Percentiles rank a stretch among this genome's conserved stretches.
Conservation (phyloP, 2,113 vertebrate species). For the Dolichotis patagonum region DNA sequence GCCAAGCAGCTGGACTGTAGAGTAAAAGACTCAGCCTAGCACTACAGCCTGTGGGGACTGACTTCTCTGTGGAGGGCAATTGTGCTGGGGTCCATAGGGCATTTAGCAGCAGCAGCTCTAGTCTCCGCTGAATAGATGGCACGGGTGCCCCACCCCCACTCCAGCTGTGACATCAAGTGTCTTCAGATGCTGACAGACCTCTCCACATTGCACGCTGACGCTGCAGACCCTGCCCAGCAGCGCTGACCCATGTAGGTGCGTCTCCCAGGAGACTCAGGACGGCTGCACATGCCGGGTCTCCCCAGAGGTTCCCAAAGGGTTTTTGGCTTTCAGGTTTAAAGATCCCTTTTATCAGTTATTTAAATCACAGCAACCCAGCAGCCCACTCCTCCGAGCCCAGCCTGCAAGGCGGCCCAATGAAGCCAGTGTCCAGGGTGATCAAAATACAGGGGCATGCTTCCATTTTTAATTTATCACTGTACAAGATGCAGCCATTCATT, state of each 20-base stretch:
- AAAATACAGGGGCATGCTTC: not conserved
- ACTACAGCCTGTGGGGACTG: not conserved
- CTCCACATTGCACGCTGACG: too few relatives aligned
- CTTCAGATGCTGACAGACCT: not conserved
- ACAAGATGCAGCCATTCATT: not conserved
- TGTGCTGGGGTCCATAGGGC: not conserved
- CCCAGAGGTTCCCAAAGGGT: not conserved
- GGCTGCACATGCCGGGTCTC: not conserved
- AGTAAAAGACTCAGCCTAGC: not conserved
- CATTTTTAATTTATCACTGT: not conserved
- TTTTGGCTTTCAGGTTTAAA: not conserved
- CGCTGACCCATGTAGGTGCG: rapidly evolving
- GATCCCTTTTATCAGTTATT: not conserved
- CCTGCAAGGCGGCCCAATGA: not conserved
- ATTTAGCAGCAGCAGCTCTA: not conserved
- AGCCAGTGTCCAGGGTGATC: not conserved
- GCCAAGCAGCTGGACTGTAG: not conserved
- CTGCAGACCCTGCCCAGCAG: not conserved
- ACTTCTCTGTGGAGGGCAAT: not conserved
- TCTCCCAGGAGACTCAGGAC: not conserved
- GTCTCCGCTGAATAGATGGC: not conserved
- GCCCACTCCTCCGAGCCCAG: not conserved
- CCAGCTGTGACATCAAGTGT: not conserved
- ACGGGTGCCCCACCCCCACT: too few relatives aligned
- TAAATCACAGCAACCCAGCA: not conserved